These are phyloP conservation scores for Zosterops pallidus DNA, from an alignment of 2,113 vertebrate species.

Conservation along the genomic window DNA sequence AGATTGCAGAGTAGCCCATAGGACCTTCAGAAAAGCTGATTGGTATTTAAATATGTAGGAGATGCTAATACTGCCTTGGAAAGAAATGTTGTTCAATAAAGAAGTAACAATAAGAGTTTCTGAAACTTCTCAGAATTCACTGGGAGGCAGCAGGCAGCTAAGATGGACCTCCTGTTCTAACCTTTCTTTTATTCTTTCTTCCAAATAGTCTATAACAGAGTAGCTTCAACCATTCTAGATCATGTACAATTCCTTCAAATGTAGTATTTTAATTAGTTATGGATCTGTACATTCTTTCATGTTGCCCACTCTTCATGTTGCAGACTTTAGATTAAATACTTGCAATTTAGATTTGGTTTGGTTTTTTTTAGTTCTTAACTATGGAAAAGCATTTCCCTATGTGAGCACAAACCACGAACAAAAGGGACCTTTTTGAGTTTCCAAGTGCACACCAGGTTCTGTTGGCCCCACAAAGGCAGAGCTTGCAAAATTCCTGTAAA, in stretches of 20 bases:
- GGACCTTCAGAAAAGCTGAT: not conserved
- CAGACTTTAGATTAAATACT: not conserved
- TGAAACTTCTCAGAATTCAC: not conserved
- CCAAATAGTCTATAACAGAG: not conserved
- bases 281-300: not conserved
- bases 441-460: not conserved
- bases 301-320: not conserved
- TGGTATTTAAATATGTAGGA: not conserved
- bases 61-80: not conserved
- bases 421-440: not conserved
- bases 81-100: not conserved
- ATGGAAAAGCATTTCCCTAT: not conserved
- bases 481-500: not conserved
- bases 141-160: not conserved
- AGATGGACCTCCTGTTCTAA: not conserved
- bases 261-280: not conserved
- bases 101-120: not conserved
- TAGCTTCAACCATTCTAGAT: not conserved
- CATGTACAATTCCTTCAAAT: not conserved
- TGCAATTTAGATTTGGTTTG: not conserved
- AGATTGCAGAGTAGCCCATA: not conserved
- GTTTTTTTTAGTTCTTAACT: not conserved
- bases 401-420: not conserved
- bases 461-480: not conserved
- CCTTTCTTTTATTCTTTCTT: not conserved